Percentiles rank a stretch among this genome's conserved stretches.
phyloP scores from a whole-genome alignment of 2,797 vertebrate genomes.

The Lithobates sylvaticus region DNA sequence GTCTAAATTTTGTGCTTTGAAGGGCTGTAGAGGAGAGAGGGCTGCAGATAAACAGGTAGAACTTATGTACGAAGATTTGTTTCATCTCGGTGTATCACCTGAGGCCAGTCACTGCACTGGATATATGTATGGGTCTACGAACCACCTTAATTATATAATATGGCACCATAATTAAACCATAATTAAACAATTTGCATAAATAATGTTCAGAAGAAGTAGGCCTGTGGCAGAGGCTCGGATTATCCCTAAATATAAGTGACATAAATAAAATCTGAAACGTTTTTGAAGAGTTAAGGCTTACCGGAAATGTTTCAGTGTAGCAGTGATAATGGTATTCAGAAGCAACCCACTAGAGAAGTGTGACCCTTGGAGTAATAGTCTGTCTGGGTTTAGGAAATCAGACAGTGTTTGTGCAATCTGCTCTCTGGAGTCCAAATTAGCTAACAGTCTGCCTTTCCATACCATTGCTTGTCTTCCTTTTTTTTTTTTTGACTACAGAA shows the following conservation, averaged over 20 bases:
- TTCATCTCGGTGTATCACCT: no score
- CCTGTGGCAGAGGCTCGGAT: not conserved
- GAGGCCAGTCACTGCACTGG: no score
- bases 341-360: not conserved
- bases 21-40: no score
- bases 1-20: no score
- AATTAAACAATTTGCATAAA: not conserved
- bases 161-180: not conserved
- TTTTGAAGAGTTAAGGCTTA: not conserved
- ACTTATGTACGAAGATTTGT: no score
- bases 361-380: conserved; percentile 7
- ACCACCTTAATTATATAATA: no score
- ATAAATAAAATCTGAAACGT: not conserved
- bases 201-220: not conserved
- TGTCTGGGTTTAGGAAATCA: conserved; percentile 32
- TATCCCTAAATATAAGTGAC: not conserved
- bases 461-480: accelerated
- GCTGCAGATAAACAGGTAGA: no score
- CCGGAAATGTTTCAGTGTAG: not conserved
- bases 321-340: not conserved
- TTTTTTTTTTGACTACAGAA: conserved; percentile 27
- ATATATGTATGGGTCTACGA: no score
- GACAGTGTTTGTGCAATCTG: conserved; percentile 47
- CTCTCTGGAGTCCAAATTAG: conserved; percentile 44
- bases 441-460: conserved; percentile 47